Evolutionary conservation across 1,140 invertebrate species (phyloP), one percentile per base, ranked within the genome.

Genomic region (Lutraria rhynchaena): DNA sequence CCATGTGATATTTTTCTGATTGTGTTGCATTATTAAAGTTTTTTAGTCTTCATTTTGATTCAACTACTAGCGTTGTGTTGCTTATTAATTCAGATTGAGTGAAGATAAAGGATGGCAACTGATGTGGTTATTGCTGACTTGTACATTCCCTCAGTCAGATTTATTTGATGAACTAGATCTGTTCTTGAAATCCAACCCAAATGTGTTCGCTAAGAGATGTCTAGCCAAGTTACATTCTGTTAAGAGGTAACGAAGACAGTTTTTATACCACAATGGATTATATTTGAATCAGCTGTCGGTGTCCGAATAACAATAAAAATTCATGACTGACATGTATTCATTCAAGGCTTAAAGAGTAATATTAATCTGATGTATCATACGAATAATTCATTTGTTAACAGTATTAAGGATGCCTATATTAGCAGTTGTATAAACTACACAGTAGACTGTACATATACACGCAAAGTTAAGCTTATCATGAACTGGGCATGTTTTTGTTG

Each of bases 61-160:
- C n/a, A n/a, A n/a, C n/a, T n/a, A n/a, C n/a, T n/a, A n/a, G n/a
- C n/a, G n/a, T n/a, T n/a, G n/a, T n/a, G n/a, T n/a, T n/a, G n/a
- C n/a, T n/a, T n/a, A n/a, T n/a, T 46, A 31, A 63, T 85, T 9
- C 71, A 90, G 89, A 65, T n/a, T 81, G 5, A 89, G 85, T 69
- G 84, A 86, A 37, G 86, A 88, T 22, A 70, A 80, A 65, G 89
- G 89, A 15, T 90, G 88, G 86, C 67, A 82, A n/a, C 49, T 90
- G 46, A 31, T 90, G 46, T 84, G 81, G 58, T 76, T 89, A 29
- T 53, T 90, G 24, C 81, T 83, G 22, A 85, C 84, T 0, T 82
- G 83, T 44, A 83, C 83, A 0, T 60, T 83, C 4, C 89, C 89
- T 3, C 83, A 82, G 22, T 61, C 74, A 22, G 89, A 90, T 33